Conservation (phyloP, 1,140 invertebrate species). For the Trichonephila inaurata region DNA sequence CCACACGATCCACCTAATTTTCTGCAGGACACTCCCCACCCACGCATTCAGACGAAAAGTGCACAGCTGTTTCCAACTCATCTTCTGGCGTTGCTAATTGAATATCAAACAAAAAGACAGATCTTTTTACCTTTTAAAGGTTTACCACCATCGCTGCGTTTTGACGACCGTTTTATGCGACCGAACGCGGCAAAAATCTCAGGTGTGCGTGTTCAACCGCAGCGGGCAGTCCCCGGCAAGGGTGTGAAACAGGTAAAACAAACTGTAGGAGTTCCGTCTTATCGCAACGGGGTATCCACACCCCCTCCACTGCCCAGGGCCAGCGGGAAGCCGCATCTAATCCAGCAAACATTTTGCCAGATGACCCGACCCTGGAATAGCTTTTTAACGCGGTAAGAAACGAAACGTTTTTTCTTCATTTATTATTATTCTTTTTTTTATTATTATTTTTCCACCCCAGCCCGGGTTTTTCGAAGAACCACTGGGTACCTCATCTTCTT, state of each 20-base stretch:
- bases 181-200: slow-evolving; percentile 64
- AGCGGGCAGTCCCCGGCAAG: slow-evolving; percentile 61
- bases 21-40: slow-evolving; percentile 18
- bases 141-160: not conserved
- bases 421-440: not conserved
- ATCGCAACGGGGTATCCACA: slow-evolving; percentile 48
- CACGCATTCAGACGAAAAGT: not conserved
- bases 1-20: not conserved
- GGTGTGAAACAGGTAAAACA: slow-evolving; percentile 76
- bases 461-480: slow-evolving; percentile 37
- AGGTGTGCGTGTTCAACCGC: slow-evolving; percentile 64
- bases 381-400: slow-evolving; percentile 58
- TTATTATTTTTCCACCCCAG: not conserved
- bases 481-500: slow-evolving; percentile 71
- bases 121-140: slow-evolving; percentile 29
- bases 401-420: not conserved
- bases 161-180: slow-evolving; percentile 14
- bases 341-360: slow-evolving; percentile 68
- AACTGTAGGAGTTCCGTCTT: slow-evolving; percentile 76
- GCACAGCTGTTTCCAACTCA: not conserved
- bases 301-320: not conserved
- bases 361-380: slow-evolving; percentile 66
- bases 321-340: slow-evolving; percentile 56
- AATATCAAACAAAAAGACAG: slow-evolving; percentile 65
- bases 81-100: slow-evolving; percentile 53